Percentiles rank a stretch among this genome's conserved stretches.
These are phyloP conservation scores for Tiliqua scincoides DNA, from an alignment of 2,113 vertebrate genomes.

Conservation along the genomic window DNA sequence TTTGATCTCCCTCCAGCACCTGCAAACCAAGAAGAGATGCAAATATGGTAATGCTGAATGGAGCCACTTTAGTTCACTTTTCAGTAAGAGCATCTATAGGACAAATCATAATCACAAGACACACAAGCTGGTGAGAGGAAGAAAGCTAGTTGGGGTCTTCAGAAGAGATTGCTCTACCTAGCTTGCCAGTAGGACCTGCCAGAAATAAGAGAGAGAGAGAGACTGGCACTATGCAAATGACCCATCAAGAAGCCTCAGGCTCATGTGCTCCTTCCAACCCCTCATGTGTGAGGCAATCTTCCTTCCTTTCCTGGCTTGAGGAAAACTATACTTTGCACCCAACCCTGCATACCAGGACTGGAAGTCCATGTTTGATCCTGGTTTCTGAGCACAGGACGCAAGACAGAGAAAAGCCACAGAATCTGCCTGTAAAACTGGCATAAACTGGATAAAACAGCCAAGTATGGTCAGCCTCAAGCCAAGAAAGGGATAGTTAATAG, in stretches of 20 bases:
- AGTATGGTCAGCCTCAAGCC: no score
- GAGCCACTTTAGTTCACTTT: slow-evolving; percentile 23
- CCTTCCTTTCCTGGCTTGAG: background rate
- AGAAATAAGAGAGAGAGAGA: background rate
- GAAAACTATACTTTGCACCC: background rate
- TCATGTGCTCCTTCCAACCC: no score
- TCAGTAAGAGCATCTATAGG: slow-evolving; percentile 36
- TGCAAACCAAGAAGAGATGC: background rate
- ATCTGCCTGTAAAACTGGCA: no score
- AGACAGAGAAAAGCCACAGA: no score
- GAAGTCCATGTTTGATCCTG: background rate
- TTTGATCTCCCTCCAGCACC: background rate
- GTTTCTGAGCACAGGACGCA: no score
- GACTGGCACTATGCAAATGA: no score
- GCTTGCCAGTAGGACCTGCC: background rate
- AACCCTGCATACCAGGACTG: background rate
- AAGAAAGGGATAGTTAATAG: background rate
- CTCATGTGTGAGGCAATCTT: background rate
- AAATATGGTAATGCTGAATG: slow-evolving; percentile 13
- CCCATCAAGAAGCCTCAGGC: no score
- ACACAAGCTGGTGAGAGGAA: background rate
- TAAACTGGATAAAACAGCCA: no score
- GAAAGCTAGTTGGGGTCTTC: background rate
- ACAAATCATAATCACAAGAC: slow-evolving; percentile 26
- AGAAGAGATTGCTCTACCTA: background rate